Evolutionary conservation across 2,888 invertebrate genomes (phyloP), one percentile per base, ranked within the genome.

Genomic region (Lomographa bimaculata): DNA sequence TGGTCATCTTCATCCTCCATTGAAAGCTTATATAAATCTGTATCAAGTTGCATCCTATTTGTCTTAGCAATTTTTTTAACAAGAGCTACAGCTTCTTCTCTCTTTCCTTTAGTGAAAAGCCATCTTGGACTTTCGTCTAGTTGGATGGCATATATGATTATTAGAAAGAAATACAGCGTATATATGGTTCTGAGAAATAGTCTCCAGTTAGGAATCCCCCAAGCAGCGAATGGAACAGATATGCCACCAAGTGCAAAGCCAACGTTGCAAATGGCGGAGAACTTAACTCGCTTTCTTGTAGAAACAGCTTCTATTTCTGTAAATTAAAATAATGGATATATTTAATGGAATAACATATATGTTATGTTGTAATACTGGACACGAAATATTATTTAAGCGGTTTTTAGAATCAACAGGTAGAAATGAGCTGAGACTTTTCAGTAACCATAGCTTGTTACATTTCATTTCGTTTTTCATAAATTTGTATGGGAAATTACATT

Each of bases 31-130:
- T 78, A 71, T 2, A 85, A 33, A 1, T 54, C 60, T 32, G 60
- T 63, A 3, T 86, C 78, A 0, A 87, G 7, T 16, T 70, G 55
- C 0, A 81, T 58, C 27, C 79, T 79, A 29, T 82, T 86, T 9
- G 56, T 70, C 35, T 83, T 84, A 0, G 94, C 92, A 7, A 94
- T 91, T 54, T 90, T 91, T 6, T 89, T 77, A 24, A 94, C 71
- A n/a, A 94, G 90, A 1, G 65, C 68, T 41, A 92, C 85, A 0
- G 94, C 94, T 61, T 93, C 85, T 0, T 92, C 90, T 42, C 91
- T 90, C 46, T 91, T 90, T 2, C 93, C 92, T 67, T 93, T 93
- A 8, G 92, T 92, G n/a, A 95, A 74, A n/a, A n/a, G n/a, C n/a
- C n/a, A n/a, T n/a, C n/a, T n/a, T n/a, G n/a, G n/a, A n/a, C n/a